Evolutionary conservation across 2,888 invertebrate genomes (phyloP), one percentile per base, ranked within the genome.

Genomic region (Teleiodes luculella): DNA sequence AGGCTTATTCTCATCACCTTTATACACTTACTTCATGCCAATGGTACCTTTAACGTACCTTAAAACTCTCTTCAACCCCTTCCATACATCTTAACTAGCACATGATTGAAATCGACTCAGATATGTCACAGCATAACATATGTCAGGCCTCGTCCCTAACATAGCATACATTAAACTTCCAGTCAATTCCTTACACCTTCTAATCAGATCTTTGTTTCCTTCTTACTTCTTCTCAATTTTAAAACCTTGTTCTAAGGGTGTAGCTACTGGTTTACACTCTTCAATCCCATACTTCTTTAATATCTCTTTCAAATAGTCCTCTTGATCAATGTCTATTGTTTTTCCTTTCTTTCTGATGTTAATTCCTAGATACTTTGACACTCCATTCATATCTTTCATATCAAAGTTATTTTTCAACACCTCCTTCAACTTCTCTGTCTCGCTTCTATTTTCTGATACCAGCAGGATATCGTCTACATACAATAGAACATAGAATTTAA

Each of bases 121-220:
- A 16, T 36, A 48, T 30, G 36, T 52, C 11, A 51, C 10, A 5
- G 54, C 51, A 41, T 24, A 53, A 20, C 57, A 54, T 14, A 57
- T 33, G 20, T 57, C 57, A 31, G 55, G 54, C 28, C 48, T 14
- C n/a, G 55, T 53, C 16, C 55, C 50, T 33, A 41, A 37, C 48
- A 51, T 48, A 14, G 51, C 53, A 48, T 57, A 58, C 56, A 58
- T 52, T 6, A 56, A 16, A 31, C 46, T 50, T 33, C 56, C 56
- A 45, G 54, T 53, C 14, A 52, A 8, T 28, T 13, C 10, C 11
- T 49, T 56, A 35, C 53, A 53, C 24, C 16, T 52, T 13, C 13
- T 48, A n/a, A 5, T 14, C n/a, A 56, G 13, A 3, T 45, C 41
- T 36, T 14, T 11, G 36, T 52, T 31, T 1, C 28, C 11, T 13